These are phyloP conservation scores for Leptosomus discolor DNA, from an alignment of 2,113 vertebrate genomes.

Conservation along the genomic window DNA sequence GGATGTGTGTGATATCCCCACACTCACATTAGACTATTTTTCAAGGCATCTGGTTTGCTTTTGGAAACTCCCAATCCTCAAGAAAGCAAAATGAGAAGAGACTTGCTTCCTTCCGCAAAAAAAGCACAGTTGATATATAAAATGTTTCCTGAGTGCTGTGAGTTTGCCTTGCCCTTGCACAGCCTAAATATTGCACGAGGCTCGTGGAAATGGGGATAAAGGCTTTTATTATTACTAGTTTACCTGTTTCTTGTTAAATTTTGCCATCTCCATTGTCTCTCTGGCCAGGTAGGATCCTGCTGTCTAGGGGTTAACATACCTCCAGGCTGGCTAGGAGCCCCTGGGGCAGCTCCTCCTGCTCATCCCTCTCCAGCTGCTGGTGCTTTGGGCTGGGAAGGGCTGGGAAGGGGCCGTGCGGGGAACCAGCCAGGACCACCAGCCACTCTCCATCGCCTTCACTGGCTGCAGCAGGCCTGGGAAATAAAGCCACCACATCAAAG, in stretches of 20 bases:
- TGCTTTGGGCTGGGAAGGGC: no score
- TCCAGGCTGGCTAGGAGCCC: not conserved
- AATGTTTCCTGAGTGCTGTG: not conserved
- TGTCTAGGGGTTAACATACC: not conserved
- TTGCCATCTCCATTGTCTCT: not conserved
- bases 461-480: not conserved
- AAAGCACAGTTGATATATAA: not conserved
- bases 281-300: not conserved
- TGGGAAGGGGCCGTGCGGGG: not conserved
- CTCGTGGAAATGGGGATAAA: not conserved
- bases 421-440: not conserved
- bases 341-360: not conserved
- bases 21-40: not conserved
- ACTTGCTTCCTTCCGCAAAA: not conserved
- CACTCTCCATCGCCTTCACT: not conserved
- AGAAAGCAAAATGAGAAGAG: not conserved
- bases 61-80: not conserved
- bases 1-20: not conserved
- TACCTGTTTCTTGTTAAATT: not conserved
- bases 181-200: not conserved
- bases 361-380: not conserved
- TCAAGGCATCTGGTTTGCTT: not conserved
- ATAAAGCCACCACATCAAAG: not conserved
- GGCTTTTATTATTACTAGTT: not conserved
- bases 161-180: not conserved